These are phyloP conservation scores for Leptoteleia sp. DNA, from an alignment of 1,140 invertebrate species.

Conservation along the genomic window DNA sequence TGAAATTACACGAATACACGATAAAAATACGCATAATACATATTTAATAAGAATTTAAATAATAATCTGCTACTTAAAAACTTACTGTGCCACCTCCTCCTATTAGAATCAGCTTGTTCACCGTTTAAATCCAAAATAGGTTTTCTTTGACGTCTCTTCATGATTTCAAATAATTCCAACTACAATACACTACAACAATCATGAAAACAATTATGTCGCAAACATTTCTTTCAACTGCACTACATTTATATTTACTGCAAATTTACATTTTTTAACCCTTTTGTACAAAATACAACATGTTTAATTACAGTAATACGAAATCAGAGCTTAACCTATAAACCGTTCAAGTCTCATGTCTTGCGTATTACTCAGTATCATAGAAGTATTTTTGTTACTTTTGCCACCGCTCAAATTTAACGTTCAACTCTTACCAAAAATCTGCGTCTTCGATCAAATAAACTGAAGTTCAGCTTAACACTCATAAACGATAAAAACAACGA, in stretches of 20 bases:
- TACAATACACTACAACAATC: not conserved
- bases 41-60: no score
- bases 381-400: conserved; percentile 1
- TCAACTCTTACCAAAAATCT: no score
- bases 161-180: conserved; percentile 36
- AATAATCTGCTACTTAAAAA: no score
- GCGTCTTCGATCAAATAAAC: no score
- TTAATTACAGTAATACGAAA: not conserved
- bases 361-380: no score
- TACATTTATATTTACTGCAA: no score
- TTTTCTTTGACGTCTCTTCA: conserved; percentile 76
- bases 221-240: not conserved
- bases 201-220: conserved; percentile 11
- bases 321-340: conserved; percentile 10
- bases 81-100: conserved; percentile 71
- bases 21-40: no score
- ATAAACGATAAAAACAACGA: no score
- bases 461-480: no score
- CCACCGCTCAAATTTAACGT: not conserved
- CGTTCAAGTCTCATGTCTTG: not conserved
- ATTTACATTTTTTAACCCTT: no score
- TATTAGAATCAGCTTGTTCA: conserved; percentile 68
- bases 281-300: not conserved
- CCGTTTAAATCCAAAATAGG: conserved; percentile 75
- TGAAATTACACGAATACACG: no score